Evolutionary conservation across 2,797 vertebrate species (phyloP), one percentile per base, ranked within the genome.

Genomic region (Cossypha polioptera): DNA sequence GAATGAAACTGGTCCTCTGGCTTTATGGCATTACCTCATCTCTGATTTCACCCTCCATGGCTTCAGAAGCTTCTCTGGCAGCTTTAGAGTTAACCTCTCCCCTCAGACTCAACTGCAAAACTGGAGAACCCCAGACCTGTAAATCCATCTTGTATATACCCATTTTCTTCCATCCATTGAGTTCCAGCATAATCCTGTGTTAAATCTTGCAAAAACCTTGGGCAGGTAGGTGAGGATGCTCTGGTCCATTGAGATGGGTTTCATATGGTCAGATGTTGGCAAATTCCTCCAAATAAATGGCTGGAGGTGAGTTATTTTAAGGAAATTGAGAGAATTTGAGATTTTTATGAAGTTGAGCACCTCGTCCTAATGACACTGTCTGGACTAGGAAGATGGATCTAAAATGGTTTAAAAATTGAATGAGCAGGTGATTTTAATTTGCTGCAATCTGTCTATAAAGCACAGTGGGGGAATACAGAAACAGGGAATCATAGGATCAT

Each of bases 331-430:
- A 22, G 3, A 48, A 55, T 22, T 54, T 11, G 1, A 6, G 3
- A 31, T 3, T 77, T 92, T 13, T 19, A 42, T 28, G 16, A 74
- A 36, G 55, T 3, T 1, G 33, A 1, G 13, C 3, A 25, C 11
- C 9, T 65, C 0, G 1, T 53, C 5, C 6, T 53, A 40, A 43
- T 5, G 3, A 42, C 29, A 17, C 22, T 0, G 0, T 31, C 53
- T 69, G 36, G 63, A 71, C 8, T 28, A 38, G 7, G 13, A 22
- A 63, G 29, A 42, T 24, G 5, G 50, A 38, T 31, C 14, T 22
- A 35, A 84, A 91, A 61, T 11, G 4, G 3, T 20, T 68, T 48
- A 33, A 13, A 58, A 66, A 50, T 5, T 26, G 25, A 48, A n/a
- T 2, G 3, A 10, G 12, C 29, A 51, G 53, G 24, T 11, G 13